Percentiles rank a stretch among this genome's conserved stretches.
Evolutionary conservation across 2,888 invertebrate species (phyloP).

Genomic region (Philereme vetulata): DNA sequence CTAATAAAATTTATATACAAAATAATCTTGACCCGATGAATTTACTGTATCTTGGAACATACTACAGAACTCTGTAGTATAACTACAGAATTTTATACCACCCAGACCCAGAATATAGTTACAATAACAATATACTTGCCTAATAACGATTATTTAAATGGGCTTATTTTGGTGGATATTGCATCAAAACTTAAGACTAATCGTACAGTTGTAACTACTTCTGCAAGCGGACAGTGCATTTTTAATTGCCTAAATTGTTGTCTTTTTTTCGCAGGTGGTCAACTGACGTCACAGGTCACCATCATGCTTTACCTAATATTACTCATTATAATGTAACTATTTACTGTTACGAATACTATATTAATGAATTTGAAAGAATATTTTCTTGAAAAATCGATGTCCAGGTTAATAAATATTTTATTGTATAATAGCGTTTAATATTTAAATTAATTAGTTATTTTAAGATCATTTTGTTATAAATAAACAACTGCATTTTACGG

Average conservation of each 20-base stretch:
- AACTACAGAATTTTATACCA: no score
- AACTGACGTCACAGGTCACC: constrained; percentile 33
- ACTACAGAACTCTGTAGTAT: no score
- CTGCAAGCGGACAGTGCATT: neutral
- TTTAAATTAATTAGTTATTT: neutral
- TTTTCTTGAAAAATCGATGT: constrained; percentile 32
- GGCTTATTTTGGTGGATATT: no score
- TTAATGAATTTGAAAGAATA: constrained; percentile 17
- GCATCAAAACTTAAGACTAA: no score
- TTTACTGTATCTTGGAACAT: no score
- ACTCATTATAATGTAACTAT: constrained; percentile 36
- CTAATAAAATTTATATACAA: no score
- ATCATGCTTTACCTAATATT: constrained; percentile 36
- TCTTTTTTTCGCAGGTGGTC: constrained; percentile 46
- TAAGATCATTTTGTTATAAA: constrained; percentile 13
- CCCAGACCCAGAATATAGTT: no score
- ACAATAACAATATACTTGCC: no score
- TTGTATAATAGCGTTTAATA: neutral
- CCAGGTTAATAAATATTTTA: constrained; percentile 21
- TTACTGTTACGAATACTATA: constrained; percentile 20
- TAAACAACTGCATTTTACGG: constrained; percentile 5
- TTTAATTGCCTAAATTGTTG: neutral
- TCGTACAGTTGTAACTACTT: neutral
- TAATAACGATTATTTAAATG: no score
- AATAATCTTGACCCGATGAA: no score